Percentiles rank a stretch among this genome's conserved stretches.
These are phyloP conservation scores for Poeciliopsis turrubarensis DNA, from an alignment of 2,113 vertebrate species.

Conservation along the genomic window DNA sequence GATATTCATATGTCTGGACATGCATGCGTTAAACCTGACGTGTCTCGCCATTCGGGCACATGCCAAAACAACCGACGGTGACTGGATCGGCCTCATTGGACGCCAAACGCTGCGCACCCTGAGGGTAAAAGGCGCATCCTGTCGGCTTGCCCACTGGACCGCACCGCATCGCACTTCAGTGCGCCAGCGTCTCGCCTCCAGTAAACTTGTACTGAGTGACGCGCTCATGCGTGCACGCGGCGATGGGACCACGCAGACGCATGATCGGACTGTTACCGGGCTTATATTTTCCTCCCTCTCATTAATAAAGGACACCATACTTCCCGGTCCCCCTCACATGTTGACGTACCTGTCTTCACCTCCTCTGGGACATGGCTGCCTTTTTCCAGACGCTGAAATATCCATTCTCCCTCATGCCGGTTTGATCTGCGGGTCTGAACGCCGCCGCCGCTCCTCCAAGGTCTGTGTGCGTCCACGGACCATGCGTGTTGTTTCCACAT, in stretches of 20 bases:
- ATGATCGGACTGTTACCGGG: constrained; percentile 16
- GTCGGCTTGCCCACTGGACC: not conserved
- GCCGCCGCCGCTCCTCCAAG: constrained; percentile 34
- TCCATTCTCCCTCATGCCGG: constrained; percentile 28
- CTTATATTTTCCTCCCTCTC: constrained; percentile 8
- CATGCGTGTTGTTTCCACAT: constrained; percentile 69
- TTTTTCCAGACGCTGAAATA: not conserved
- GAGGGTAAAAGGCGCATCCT: not conserved
- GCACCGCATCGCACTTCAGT: constrained; percentile 20
- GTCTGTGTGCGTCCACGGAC: constrained; percentile 53
- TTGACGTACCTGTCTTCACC: constrained; percentile 43
- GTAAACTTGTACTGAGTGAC: constrained; percentile 68
- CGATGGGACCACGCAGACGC: constrained; percentile 61
- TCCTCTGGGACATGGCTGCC: not conserved
- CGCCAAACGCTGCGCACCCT: not conserved
- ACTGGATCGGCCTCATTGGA: not conserved
- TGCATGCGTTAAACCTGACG: constrained; percentile 23
- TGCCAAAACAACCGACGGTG: constrained; percentile 6
- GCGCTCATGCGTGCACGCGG: constrained; percentile 28
- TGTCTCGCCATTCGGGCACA: constrained; percentile 19
- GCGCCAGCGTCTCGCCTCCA: constrained; percentile 43
- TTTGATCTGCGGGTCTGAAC: not conserved
- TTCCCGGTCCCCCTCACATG: not conserved
- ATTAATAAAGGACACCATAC: not conserved
- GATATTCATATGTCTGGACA: constrained; percentile 1